Percentiles rank a stretch among this genome's conserved stretches.
Evolutionary conservation across 2,113 vertebrate genomes (phyloP).

Genomic region (Gadus macrocephalus): DNA sequence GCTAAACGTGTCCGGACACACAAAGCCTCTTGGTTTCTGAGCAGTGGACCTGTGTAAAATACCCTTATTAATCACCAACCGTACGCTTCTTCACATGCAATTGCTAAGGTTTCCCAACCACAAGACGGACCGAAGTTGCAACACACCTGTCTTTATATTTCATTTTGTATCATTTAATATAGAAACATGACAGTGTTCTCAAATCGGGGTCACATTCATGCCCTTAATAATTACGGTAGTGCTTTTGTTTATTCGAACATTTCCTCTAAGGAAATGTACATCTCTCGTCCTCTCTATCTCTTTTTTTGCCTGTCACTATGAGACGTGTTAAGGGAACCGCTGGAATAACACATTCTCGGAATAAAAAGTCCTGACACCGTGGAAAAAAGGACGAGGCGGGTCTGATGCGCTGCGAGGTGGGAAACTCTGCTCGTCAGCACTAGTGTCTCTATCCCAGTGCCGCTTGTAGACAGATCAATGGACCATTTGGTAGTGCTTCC

Average conservation of each 20-base stretch:
- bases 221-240: no score
- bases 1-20: constrained; percentile 44
- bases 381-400: constrained; percentile 38
- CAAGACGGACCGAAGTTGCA: constrained; percentile 34
- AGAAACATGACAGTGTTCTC: no score
- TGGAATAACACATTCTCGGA: constrained; percentile 53
- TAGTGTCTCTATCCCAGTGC: constrained; percentile 43
- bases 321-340: no score
- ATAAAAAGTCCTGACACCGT: constrained; percentile 50
- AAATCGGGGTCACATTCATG: no score
- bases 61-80: constrained; percentile 46
- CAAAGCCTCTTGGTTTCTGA: constrained; percentile 38
- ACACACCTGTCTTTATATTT: constrained; percentile 30
- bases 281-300: no score
- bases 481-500: constrained; percentile 32
- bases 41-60: constrained; percentile 44
- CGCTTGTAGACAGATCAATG: constrained; percentile 50
- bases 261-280: no score
- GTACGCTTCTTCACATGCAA: constrained; percentile 40
- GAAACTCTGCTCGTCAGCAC: constrained; percentile 47
- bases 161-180: neutral
- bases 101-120: constrained; percentile 25
- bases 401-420: constrained; percentile 36
- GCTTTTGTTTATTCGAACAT: no score
- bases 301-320: no score